These are phyloP conservation scores for Acrocephalus arundinaceus DNA, from an alignment of 2,113 vertebrate species.

Conservation along the genomic window DNA sequence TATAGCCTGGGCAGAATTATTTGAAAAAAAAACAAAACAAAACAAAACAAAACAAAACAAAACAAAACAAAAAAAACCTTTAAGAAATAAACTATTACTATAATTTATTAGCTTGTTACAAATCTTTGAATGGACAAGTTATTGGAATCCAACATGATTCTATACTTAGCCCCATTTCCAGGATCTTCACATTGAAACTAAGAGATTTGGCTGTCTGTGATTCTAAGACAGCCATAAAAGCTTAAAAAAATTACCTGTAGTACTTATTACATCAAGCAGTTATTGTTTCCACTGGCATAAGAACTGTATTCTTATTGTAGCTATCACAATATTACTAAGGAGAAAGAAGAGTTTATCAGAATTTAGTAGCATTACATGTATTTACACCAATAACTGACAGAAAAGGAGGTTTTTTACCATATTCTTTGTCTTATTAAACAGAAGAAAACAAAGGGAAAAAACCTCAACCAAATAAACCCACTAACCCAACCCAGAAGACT, in stretches of 20 bases:
- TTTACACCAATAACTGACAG: background rate
- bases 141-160: background rate
- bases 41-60: no score
- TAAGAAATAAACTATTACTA: background rate
- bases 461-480: fast-evolving
- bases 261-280: background rate
- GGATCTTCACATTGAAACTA: background rate
- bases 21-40: background rate
- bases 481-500: background rate
- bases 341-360: background rate
- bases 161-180: background rate
- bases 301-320: background rate
- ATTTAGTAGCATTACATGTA: background rate
- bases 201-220: background rate
- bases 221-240: background rate
- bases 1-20: background rate
- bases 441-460: background rate
- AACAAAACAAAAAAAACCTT: no score
- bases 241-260: background rate
- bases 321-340: background rate
- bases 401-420: background rate
- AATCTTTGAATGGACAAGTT: background rate
- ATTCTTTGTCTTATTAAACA: background rate
- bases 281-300: background rate
- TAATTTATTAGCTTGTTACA: background rate